Evolutionary conservation across 2,797 vertebrate species (phyloP), one percentile per base, ranked within the genome.

Genomic region (Gymnocypris eckloni): DNA sequence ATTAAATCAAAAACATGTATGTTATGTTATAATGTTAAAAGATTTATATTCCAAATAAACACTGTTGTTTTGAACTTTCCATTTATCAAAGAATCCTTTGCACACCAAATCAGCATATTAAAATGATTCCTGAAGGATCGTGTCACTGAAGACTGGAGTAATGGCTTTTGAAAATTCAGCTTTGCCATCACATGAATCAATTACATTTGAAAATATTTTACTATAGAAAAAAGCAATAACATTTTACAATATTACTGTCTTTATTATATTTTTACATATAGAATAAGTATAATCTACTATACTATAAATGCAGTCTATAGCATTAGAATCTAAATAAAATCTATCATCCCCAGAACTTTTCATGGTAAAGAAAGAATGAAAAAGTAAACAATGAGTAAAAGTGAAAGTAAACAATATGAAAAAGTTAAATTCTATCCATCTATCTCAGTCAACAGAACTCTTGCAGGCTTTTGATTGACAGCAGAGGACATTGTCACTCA

Each of bases 401-500:
- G 56, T 48, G 43, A 71, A 50, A 52, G 50, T 52, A 43, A 45
- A 71, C 69, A 45, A 45, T 12, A 22, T 39, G 6, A 41, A 22
- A n/a, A 41, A 78, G 11, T 56, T 1, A 1, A 39, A 39, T 59
- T 20, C 12, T 16, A 59, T 59, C 41, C 7, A 18, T 18, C 37
- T 2, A 41, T 61, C 39, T 1, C 43, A 76, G 50, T 77, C 41
- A 37, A 56, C 52, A 70, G 18, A 20, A 85, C 11, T 37, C 13
- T 20, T 22, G 50, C 7, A 56, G 33, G 33, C 33, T 33, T 33
- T 11, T 59, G 39, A 59, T 8, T 72, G 81, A 72, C 22, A 75
- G 52, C 16, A 59, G 52, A 56, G 54, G 25, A 67, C 77, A 72
- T 59, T 61, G 54, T 56, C 43, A 67, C 67, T 64, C 77, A 39